phyloP scores from a whole-genome alignment of 2,113 vertebrate genomes.

The Salvelinus namaycush region DNA sequence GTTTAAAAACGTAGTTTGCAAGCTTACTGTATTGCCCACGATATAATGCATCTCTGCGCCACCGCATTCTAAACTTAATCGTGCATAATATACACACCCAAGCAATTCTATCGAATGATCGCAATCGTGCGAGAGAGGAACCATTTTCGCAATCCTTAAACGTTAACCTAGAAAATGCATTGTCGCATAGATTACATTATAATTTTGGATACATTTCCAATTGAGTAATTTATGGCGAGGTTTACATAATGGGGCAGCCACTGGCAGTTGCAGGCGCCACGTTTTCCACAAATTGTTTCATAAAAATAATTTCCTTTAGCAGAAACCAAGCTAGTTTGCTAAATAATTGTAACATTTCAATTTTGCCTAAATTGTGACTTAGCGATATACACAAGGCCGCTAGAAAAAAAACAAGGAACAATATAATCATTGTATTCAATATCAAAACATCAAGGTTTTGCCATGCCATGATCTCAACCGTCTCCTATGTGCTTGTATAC shows the following conservation, averaged over 20 bases:
- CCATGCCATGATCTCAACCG: too few relatives aligned
- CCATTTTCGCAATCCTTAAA: background rate
- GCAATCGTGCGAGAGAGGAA: background rate
- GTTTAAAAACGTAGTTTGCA: background rate
- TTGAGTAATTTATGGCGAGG: background rate
- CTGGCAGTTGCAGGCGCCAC: slow-evolving; percentile 23
- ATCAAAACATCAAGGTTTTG: too few relatives aligned
- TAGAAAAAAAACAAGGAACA: too few relatives aligned
- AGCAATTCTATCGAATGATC: background rate
- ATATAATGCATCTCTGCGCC: background rate
- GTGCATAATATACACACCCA: slow-evolving; percentile 1
- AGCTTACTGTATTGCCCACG: background rate
- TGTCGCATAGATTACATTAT: background rate
- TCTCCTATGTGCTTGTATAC: too few relatives aligned
- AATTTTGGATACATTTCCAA: background rate
- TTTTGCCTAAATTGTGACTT: too few relatives aligned
- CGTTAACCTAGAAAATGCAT: background rate
- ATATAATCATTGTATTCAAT: too few relatives aligned
- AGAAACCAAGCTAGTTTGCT: too few relatives aligned
- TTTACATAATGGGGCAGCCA: slow-evolving; percentile 26
- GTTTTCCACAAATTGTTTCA: slow-evolving; percentile 12
- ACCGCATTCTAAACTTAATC: background rate
- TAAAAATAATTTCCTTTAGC: too few relatives aligned
- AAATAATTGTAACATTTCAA: too few relatives aligned
- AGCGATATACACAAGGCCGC: too few relatives aligned